Conservation (phyloP, 1,140 invertebrate genomes). For the Notospermus geniculatus region DNA sequence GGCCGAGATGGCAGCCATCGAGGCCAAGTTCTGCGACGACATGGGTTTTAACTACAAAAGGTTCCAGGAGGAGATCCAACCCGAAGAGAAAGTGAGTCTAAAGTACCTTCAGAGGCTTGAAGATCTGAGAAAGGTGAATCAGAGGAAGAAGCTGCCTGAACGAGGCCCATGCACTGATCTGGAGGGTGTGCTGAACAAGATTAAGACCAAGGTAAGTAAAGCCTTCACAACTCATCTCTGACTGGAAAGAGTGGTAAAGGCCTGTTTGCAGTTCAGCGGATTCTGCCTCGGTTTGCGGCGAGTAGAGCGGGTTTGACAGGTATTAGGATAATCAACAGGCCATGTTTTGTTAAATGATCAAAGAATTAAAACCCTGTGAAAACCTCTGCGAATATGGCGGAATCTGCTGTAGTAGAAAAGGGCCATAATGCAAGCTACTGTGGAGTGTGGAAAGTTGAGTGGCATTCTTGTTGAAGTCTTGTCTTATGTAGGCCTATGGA, state of each 20-base stretch:
- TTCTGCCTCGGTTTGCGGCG: too few species aligned
- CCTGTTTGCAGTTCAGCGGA: too few species aligned
- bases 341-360: too few species aligned
- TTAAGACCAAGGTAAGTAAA: slow-evolving; percentile 54
- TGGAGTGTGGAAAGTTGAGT: too few species aligned
- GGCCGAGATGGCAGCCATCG: slow-evolving; percentile 43
- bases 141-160: slow-evolving; percentile 38
- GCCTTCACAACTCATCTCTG: too few species aligned
- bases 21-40: slow-evolving; percentile 52
- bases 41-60: slow-evolving; percentile 50
- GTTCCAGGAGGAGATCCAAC: slow-evolving; percentile 47
- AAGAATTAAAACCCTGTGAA: too few species aligned
- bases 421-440: too few species aligned
- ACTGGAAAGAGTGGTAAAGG: too few species aligned
- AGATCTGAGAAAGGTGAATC: slow-evolving; percentile 42
- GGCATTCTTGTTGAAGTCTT: too few species aligned
- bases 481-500: too few species aligned
- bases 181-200: slow-evolving; percentile 46
- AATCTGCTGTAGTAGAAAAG: too few species aligned
- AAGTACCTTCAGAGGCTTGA: slow-evolving; percentile 48
- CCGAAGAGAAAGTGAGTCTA: slow-evolving; percentile 32
- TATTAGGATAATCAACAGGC: not conserved
- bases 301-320: not conserved
- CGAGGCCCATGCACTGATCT: slow-evolving; percentile 36
- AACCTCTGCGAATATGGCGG: too few species aligned